Conservation (phyloP, 2,113 vertebrate species). For the Myrmecophaga tridactyla region DNA sequence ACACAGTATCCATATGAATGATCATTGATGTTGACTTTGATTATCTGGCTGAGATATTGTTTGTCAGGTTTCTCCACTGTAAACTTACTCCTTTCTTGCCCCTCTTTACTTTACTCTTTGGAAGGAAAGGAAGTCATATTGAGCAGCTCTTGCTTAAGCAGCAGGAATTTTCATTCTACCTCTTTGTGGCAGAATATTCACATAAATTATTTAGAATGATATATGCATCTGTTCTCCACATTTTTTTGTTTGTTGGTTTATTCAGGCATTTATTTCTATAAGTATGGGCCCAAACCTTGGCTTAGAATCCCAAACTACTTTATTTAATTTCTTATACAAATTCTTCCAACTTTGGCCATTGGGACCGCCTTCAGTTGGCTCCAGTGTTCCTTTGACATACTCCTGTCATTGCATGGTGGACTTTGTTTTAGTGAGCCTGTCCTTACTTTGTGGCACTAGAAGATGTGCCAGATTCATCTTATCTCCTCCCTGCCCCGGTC, state of each 20-base stretch:
- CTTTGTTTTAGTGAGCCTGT: neutral
- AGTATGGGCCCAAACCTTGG: neutral
- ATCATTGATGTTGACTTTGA: neutral
- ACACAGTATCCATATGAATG: neutral
- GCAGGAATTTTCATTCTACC: neutral
- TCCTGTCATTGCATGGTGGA: fast-evolving
- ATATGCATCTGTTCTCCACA: neutral
- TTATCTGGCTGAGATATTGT: neutral
- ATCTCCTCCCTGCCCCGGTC: neutral
- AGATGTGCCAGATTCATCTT: neutral
- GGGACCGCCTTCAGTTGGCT: neutral
- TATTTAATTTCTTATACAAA: neutral
- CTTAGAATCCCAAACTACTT: neutral
- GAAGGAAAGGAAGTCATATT: neutral
- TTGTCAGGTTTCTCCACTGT: neutral
- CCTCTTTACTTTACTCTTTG: neutral
- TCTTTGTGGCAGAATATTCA: neutral
- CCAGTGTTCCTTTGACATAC: neutral
- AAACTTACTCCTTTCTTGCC: neutral
- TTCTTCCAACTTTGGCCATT: neutral
- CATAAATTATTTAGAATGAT: neutral
- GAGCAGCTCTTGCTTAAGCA: neutral
- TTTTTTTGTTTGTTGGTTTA: neutral
- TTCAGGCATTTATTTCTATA: neutral
- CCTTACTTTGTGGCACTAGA: neutral